Conservation (phyloP, 2,888 invertebrate species). For the Tromatobia lineatoria region DNA sequence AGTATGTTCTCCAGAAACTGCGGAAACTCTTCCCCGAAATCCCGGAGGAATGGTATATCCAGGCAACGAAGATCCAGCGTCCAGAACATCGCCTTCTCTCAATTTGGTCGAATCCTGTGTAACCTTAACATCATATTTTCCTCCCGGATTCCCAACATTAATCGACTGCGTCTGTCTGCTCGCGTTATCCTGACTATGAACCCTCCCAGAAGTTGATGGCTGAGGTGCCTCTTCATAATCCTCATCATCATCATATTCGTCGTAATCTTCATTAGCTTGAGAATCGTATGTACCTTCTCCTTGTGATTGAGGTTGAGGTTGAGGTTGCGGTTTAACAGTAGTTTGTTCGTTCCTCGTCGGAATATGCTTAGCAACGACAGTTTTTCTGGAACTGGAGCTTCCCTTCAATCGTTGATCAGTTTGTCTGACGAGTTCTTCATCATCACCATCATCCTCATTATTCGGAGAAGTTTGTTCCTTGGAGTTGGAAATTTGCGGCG, state of each 20-base stretch:
- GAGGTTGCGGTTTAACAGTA: slow-evolving; percentile 31
- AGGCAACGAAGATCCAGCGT: slow-evolving; percentile 89
- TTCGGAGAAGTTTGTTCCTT: neutral
- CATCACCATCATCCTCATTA: neutral
- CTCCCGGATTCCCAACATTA: slow-evolving; percentile 87
- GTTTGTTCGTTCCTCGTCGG: slow-evolving; percentile 54
- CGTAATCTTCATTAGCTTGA: slow-evolving; percentile 84
- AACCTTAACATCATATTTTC: slow-evolving; percentile 88
- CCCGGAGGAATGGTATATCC: slow-evolving; percentile 90
- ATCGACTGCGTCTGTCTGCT: slow-evolving; percentile 88
- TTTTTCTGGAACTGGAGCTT: slow-evolving; percentile 74
- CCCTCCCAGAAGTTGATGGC: slow-evolving; percentile 58
- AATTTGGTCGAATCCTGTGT: slow-evolving; percentile 87
- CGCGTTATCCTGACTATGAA: slow-evolving; percentile 66
- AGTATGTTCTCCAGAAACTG: slow-evolving; percentile 87
- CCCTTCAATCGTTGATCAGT: slow-evolving; percentile 66
- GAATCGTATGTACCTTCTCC: slow-evolving; percentile 56
- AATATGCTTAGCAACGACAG: slow-evolving; percentile 61
- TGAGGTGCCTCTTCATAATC: slow-evolving; percentile 80
- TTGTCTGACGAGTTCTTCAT: slow-evolving; percentile 6
- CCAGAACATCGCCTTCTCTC: slow-evolving; percentile 88
- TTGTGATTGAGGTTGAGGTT: no score
- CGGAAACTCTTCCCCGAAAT: slow-evolving; percentile 89
- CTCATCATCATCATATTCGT: slow-evolving; percentile 88
- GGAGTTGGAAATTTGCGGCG: slow-evolving; percentile 19